Evolutionary conservation across 2,113 vertebrate genomes (phyloP), one percentile per base, ranked within the genome.

Genomic region (Dipodomys merriami): DNA sequence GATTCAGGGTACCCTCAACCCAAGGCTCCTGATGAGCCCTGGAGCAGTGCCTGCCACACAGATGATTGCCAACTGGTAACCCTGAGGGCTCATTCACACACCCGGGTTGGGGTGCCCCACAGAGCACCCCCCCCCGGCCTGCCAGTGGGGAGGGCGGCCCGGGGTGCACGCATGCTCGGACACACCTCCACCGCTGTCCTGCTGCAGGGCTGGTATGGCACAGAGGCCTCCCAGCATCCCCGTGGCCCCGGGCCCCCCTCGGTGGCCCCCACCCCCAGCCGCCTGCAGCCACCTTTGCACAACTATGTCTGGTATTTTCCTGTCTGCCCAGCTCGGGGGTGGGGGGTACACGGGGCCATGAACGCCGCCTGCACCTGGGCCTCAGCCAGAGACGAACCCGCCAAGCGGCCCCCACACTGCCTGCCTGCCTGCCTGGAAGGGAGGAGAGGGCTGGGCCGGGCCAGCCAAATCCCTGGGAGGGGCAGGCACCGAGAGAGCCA

Each of bases 231-330:
- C 91, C 88, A 20, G 19, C 2, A 30, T 65, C 65, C 90, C 53
- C 46, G 81, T 91, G 77, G 90, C 86, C 90, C 79, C 44, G 0
- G 71, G 84, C 82, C 67, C 83, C 96, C 87, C 82, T 46, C 12
- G 30, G 53, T 0, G 60, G 90, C 86, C 93, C 90, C 97, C 88
- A 71, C 91, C 96, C 87, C 94, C 96, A 68, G 68, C 95, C n/a
- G 93, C 94, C 96, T 94, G 84, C 93, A 88, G 95, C 95, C 95
- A 97, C 97, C 97, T 97, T 97, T 97, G 96, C 87, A 96, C 94
- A 97, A 95, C 87, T 96, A 97, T 97, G 96, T 96, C 96, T 97
- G 96, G 94, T 96, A 97, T 97, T 97, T 97, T 97, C 96, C 96
- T 95, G 95, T 96, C 96, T 96, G 95, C 95, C 93, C 94, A 96